A percentile compares a stretch with the other conserved stretches of the same genome.
These are phyloP conservation scores for Dryocosmus kuriphilus DNA, from an alignment of 2,888 invertebrate genomes.

Conservation along the genomic window DNA sequence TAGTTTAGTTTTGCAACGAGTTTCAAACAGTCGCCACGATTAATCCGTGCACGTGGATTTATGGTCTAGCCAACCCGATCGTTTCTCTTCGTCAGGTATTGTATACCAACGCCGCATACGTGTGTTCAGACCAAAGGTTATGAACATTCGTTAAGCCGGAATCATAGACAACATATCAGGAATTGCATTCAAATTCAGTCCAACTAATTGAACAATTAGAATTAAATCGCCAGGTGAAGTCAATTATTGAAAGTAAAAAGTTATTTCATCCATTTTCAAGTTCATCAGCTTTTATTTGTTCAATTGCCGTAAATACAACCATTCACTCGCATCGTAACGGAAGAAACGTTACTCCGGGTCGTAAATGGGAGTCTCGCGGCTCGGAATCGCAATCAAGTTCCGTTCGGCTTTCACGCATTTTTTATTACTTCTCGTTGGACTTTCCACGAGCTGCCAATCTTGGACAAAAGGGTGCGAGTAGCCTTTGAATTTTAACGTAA, in stretches of 20 bases:
- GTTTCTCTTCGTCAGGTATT: constrained; percentile 71
- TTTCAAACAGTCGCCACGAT: constrained; percentile 69
- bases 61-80: constrained; percentile 69
- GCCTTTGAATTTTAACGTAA: constrained; percentile 45
- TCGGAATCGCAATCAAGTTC: constrained; percentile 33
- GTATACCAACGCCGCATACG: constrained; percentile 52
- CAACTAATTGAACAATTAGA: not conserved
- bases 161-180: constrained; percentile 11
- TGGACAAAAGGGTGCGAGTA: constrained; percentile 37
- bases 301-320: constrained; percentile 29
- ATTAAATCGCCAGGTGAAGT: not conserved
- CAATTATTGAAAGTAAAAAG: not conserved
- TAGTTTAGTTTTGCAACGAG: constrained; percentile 74
- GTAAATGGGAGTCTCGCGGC: constrained; percentile 30
- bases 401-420: constrained; percentile 39
- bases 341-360: not conserved
- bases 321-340: constrained; percentile 30
- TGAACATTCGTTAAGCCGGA: not conserved
- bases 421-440: constrained; percentile 41
- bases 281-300: constrained; percentile 24
- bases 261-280: not conserved
- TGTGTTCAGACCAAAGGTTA: constrained; percentile 13
- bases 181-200: not conserved
- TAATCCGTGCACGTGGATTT: constrained; percentile 72
- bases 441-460: constrained; percentile 36